Evolutionary conservation across 2,888 invertebrate genomes (phyloP).

Genomic region (Clanis bilineata): DNA sequence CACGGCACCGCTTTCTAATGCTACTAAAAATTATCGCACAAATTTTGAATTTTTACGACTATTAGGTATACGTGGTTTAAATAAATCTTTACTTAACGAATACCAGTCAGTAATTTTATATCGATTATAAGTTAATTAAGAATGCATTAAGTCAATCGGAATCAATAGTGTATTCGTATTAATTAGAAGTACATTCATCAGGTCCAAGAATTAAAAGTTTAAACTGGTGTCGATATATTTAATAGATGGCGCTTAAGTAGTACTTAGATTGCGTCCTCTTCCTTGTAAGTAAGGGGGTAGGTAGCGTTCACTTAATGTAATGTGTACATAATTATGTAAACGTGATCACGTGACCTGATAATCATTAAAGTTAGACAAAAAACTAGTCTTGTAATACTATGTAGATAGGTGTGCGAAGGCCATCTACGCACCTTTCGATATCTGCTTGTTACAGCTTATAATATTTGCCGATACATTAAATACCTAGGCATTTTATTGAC

Average conservation of each 20-base stretch:
- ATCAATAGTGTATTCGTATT: not conserved
- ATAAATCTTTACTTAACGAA: constrained; percentile 1
- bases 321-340: not conserved
- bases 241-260: constrained; percentile 6
- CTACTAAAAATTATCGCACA: constrained; percentile 10
- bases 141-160: constrained; percentile 11
- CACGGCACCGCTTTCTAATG: constrained; percentile 5
- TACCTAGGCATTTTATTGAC: not conserved
- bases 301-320: not conserved
- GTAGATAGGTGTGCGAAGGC: not conserved
- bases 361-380: not conserved
- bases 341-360: not conserved
- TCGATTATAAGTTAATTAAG: constrained; percentile 12
- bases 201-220: not conserved
- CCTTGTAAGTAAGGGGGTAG: not conserved
- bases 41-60: constrained; percentile 12
- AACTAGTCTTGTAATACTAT: not conserved
- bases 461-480: not conserved
- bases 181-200: not conserved
- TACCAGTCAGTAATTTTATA: not conserved
- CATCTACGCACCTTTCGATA: not conserved
- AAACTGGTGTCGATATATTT: not conserved
- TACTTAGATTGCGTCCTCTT: not conserved
- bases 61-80: constrained; percentile 11
- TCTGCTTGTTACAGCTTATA: constrained; percentile 1